These are phyloP conservation scores for Hydractinia echinata DNA, from an alignment of 30 jellyfish, hydroid and myxozoan genomes.

Conservation along the genomic window DNA sequence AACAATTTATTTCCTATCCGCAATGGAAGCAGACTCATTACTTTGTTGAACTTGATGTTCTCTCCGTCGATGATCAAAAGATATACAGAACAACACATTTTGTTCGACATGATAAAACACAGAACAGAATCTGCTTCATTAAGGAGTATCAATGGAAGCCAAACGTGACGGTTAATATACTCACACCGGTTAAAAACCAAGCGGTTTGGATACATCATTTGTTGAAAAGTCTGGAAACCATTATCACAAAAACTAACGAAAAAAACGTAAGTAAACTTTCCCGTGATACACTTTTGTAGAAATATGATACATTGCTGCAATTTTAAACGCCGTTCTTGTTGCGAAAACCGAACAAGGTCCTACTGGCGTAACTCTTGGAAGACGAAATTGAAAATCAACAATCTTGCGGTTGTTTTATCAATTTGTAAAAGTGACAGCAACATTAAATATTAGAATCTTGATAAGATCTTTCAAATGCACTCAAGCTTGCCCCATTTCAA, in stretches of 20 bases:
- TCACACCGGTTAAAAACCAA: constrained; percentile 67
- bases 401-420: too few species aligned
- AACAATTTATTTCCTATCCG: not conserved
- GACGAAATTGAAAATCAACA: too few species aligned
- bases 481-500: too few species aligned
- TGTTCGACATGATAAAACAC: constrained; percentile 5
- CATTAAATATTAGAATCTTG: too few species aligned
- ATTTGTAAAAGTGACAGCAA: too few species aligned
- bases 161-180: constrained; percentile 32
- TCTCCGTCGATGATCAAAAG: not conserved
- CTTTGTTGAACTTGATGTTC: constrained; percentile 74
- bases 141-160: constrained; percentile 26
- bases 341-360: too few species aligned
- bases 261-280: constrained; percentile 20
- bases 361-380: too few species aligned
- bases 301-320: too few species aligned
- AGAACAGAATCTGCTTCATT: not conserved
- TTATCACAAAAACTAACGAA: constrained; percentile 51
- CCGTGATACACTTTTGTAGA: too few species aligned
- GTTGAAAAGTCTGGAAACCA: constrained; percentile 33
- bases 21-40: constrained; percentile 40
- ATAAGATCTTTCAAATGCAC: too few species aligned
- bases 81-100: constrained; percentile 1
- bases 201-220: constrained; percentile 61
- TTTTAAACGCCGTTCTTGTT: too few species aligned